Conservation (phyloP, 1,140 invertebrate species). For the Forficula auricularia region DNA sequence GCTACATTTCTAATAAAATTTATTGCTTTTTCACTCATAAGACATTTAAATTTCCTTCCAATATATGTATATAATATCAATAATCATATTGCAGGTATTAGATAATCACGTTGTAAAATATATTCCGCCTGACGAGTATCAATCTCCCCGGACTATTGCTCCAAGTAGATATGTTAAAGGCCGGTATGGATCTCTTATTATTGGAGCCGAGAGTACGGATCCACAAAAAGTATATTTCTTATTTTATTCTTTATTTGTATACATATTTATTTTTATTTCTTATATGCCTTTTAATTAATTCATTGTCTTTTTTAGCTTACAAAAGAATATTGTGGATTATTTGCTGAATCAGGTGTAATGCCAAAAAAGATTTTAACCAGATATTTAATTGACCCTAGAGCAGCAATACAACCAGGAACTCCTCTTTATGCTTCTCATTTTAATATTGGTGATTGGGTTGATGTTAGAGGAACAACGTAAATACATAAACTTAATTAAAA, state of each 20-base stretch:
- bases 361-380: constrained; percentile 69
- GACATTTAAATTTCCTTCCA: too few species aligned
- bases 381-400: constrained; percentile 74
- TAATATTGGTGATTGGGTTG: constrained; percentile 75
- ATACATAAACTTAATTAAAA: constrained; percentile 24
- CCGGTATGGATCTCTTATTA: constrained; percentile 52
- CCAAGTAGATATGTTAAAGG: constrained; percentile 22
- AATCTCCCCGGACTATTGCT: constrained; percentile 32
- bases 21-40: too few species aligned
- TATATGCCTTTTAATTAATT: too few species aligned
- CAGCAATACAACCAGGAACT: constrained; percentile 74
- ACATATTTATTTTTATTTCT: too few species aligned
- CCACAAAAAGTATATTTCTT: constrained; percentile 44
- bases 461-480: constrained; percentile 84
- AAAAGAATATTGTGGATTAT: constrained; percentile 75
- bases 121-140: constrained; percentile 62
- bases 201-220: constrained; percentile 79
- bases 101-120: constrained; percentile 95
- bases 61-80: constrained; percentile 1
- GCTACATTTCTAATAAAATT: too few species aligned
- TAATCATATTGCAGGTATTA: constrained; percentile 43
- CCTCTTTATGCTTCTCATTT: constrained; percentile 79
- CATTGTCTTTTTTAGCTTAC: constrained; percentile 47
- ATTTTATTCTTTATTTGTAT: too few species aligned
- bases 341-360: constrained; percentile 67